phyloP scores from a whole-genome alignment of 1,140 invertebrate species.

The Trachymyrmex cornetzi region DNA sequence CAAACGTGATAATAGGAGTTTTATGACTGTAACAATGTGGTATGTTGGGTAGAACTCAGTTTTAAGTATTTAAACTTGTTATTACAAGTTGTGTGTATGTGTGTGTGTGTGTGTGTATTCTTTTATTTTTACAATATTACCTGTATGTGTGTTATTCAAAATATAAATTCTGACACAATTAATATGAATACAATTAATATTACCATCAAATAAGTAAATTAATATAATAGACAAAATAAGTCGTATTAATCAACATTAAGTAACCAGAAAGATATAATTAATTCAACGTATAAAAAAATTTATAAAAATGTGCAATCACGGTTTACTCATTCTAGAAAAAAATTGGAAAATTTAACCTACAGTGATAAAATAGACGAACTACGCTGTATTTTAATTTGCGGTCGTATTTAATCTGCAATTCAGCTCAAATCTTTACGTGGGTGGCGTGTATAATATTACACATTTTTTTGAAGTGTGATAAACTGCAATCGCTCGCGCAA shows the following conservation, averaged over 20 bases:
- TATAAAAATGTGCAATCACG: not conserved
- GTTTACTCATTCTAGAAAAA: not conserved
- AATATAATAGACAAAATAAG: not conserved
- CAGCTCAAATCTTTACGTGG: not conserved
- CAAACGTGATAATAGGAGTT: constrained; percentile 18
- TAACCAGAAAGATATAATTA: not conserved
- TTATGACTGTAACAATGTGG: not conserved
- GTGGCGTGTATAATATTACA: not conserved
- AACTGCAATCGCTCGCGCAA: not conserved
- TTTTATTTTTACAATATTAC: constrained; percentile 6
- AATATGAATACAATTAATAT: not conserved
- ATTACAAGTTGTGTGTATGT: not conserved
- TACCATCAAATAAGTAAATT: not conserved
- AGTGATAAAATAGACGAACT: not conserved
- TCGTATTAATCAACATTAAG: not conserved
- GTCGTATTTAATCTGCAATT: not conserved
- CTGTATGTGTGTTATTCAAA: not conserved
- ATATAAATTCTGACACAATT: not conserved
- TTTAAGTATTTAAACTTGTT: not conserved
- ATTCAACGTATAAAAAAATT: not conserved
- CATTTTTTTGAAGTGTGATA: not conserved
- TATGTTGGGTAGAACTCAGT: not conserved
- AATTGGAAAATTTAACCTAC: not conserved
- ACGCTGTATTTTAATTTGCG: not conserved
- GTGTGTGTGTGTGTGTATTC: not conserved